phyloP scores from a whole-genome alignment of 2,113 vertebrate species.

The Rhabdomys dilectus region DNA sequence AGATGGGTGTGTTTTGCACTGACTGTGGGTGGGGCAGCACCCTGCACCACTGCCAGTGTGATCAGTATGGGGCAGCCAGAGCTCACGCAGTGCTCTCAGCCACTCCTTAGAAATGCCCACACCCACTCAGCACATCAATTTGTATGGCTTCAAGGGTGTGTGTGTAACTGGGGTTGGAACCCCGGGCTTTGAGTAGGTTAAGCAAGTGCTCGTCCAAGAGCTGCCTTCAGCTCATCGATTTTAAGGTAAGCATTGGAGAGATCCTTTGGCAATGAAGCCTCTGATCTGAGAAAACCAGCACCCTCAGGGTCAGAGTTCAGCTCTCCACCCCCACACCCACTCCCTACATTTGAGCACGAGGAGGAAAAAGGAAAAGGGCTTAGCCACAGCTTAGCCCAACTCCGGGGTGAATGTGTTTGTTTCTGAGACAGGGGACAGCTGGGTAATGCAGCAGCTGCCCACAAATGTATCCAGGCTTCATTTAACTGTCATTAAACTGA shows the following conservation, averaged over 20 bases:
- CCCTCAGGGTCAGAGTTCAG: background rate
- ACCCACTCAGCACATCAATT: too few species aligned
- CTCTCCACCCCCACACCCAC: too few species aligned
- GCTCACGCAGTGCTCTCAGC: fast-evolving
- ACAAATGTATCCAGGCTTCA: background rate
- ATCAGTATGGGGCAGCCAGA: background rate
- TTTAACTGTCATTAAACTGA: background rate
- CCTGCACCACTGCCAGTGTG: fast-evolving
- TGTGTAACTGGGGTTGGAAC: background rate
- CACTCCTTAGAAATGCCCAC: background rate
- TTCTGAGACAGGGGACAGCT: background rate
- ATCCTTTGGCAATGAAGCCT: background rate
- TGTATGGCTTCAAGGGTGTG: background rate
- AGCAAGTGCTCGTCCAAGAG: too few species aligned
- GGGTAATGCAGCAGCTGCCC: background rate
- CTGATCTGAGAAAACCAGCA: background rate
- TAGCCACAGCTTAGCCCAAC: background rate
- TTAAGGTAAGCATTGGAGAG: background rate
- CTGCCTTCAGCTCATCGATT: background rate
- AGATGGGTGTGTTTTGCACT: fast-evolving
- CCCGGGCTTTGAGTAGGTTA: background rate
- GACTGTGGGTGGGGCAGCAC: background rate
- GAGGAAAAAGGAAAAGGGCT: fast-evolving
- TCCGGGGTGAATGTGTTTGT: background rate
- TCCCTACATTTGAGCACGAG: fast-evolving